Percentiles rank a stretch among this genome's conserved stretches.
Evolutionary conservation across 2,797 vertebrate species (phyloP).

Genomic region (Amazona ochrocephala): DNA sequence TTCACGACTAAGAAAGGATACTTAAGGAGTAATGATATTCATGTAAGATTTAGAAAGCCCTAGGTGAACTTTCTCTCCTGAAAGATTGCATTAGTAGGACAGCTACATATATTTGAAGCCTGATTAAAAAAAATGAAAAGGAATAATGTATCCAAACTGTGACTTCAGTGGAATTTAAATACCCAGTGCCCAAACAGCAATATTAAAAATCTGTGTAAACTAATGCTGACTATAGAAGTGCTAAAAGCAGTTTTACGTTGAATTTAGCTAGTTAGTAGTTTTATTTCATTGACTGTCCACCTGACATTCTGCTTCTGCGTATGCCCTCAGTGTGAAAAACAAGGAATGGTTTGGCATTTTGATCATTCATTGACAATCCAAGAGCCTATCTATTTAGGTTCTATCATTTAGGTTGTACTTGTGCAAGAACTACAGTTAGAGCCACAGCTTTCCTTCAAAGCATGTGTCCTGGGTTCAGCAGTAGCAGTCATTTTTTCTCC

Average conservation of each 20-base stretch:
- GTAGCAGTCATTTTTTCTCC: too few species aligned
- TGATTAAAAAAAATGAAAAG: background rate
- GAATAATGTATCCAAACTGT: background rate
- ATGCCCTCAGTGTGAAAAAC: background rate
- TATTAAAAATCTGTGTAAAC: background rate
- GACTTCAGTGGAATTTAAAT: background rate
- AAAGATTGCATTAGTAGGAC: conserved; percentile 40
- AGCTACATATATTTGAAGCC: conserved; percentile 34
- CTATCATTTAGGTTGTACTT: background rate
- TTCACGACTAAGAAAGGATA: conserved; percentile 5
- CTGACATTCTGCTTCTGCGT: background rate
- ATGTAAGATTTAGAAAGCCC: conserved; percentile 60
- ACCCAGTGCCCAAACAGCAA: background rate
- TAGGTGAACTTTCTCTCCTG: conserved; percentile 28
- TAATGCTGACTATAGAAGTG: background rate
- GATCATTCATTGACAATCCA: background rate
- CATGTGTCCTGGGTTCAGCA: too few species aligned
- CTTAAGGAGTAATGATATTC: conserved; percentile 60
- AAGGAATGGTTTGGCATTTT: background rate
- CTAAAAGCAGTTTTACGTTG: background rate
- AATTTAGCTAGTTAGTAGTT: background rate
- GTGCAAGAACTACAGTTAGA: background rate
- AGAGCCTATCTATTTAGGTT: background rate
- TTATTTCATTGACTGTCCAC: background rate
- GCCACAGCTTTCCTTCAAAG: background rate